Evolutionary conservation across 2,797 vertebrate genomes (phyloP).

Genomic region (Atherinosoma microstoma): DNA sequence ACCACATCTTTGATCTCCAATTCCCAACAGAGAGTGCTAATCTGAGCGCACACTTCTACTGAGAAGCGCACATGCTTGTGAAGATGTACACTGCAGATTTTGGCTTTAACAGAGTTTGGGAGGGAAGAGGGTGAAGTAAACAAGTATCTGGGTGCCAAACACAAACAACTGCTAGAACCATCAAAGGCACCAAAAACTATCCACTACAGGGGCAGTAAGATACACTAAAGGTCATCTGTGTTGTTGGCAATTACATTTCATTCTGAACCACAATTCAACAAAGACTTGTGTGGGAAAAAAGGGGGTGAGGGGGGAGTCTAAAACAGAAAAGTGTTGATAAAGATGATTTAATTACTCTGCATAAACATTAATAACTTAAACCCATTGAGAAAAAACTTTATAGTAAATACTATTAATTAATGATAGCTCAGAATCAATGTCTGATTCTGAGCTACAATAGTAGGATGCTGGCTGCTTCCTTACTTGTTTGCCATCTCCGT

Average conservation of each 20-base stretch:
- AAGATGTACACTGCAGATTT: slow-evolving; percentile 45
- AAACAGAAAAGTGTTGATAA: not conserved
- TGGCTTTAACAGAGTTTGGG: slow-evolving; percentile 36
- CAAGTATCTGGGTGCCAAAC: slow-evolving; percentile 33
- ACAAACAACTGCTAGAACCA: slow-evolving; percentile 43
- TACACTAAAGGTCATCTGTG: not conserved
- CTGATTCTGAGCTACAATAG: not conserved
- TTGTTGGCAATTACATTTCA: not conserved
- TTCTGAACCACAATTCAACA: slow-evolving; percentile 26
- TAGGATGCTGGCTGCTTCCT: slow-evolving; percentile 58
- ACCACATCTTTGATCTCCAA: slow-evolving; percentile 59
- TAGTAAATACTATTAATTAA: slow-evolving; percentile 23
- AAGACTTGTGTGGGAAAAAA: not conserved
- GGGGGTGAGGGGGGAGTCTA: not conserved
- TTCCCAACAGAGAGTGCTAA: slow-evolving; percentile 58
- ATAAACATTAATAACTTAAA: not conserved
- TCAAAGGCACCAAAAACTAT: slow-evolving; percentile 49
- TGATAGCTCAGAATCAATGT: not conserved
- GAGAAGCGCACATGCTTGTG: slow-evolving; percentile 40
- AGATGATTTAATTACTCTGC: not conserved
- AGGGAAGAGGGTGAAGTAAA: slow-evolving; percentile 17
- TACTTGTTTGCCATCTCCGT: slow-evolving; percentile 99
- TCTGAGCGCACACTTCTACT: slow-evolving; percentile 27
- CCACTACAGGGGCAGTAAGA: not conserved
- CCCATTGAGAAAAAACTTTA: not conserved